A percentile compares a stretch with the other conserved stretches of the same genome.
phyloP scores from a whole-genome alignment of 1,140 invertebrate species.

The Ganaspis sp. region DNA sequence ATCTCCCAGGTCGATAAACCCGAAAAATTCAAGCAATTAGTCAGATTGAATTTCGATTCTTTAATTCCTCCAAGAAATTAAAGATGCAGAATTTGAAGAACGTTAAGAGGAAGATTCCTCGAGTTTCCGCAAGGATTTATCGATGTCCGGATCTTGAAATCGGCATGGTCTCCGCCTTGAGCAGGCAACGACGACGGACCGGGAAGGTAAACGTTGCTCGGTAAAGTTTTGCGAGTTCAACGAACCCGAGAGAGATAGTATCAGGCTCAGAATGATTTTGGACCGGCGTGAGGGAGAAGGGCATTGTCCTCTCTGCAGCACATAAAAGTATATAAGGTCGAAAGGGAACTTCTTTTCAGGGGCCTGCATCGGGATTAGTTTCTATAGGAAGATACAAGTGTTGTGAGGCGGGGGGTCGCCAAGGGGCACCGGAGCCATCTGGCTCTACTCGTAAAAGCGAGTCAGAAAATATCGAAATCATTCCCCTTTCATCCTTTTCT shows the following conservation, averaged over 20 bases:
- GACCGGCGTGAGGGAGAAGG: neutral
- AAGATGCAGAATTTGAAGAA: constrained; percentile 25
- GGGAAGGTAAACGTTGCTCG: constrained; percentile 22
- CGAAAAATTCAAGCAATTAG: neutral
- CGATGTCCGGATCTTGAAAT: constrained; percentile 10
- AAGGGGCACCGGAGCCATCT: neutral
- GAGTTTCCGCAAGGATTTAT: constrained; percentile 4
- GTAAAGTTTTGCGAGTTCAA: constrained; percentile 19
- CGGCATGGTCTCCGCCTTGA: neutral
- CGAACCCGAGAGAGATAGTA: constrained; percentile 4
- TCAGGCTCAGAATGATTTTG: constrained; percentile 7
- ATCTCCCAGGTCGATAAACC: too few species aligned
- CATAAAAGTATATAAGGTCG: neutral
- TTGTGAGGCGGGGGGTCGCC: constrained; percentile 2
- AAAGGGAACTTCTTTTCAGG: constrained; percentile 7
- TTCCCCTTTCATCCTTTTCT: constrained; percentile 21
- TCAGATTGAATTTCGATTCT: neutral
- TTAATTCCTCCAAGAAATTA: neutral
- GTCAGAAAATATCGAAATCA: constrained; percentile 28
- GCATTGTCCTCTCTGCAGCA: constrained; percentile 8
- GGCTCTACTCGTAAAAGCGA: constrained; percentile 5
- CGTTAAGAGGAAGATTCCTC: constrained; percentile 3
- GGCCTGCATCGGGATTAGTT: constrained; percentile 9
- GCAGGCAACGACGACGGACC: neutral
- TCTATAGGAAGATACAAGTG: neutral